A percentile compares a stretch with the other conserved stretches of the same genome.
These are phyloP conservation scores for Erinaceus europaeus DNA, from an alignment of 2,113 vertebrate species.

Conservation along the genomic window DNA sequence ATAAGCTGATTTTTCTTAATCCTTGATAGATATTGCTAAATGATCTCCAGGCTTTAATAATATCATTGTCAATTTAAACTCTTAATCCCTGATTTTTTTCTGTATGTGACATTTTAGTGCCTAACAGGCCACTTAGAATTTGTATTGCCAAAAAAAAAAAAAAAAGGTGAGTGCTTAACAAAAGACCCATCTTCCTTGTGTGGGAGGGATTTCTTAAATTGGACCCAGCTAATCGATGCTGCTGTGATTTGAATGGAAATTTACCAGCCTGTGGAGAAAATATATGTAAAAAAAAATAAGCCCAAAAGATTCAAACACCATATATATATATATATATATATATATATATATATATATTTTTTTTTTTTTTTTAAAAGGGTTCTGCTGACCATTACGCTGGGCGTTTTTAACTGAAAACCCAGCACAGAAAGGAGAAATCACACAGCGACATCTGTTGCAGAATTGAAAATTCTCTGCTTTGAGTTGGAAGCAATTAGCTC, in stretches of 20 bases:
- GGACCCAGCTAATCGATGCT: not conserved
- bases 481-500: constrained; percentile 41
- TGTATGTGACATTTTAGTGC: not conserved
- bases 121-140: not conserved
- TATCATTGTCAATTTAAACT: not conserved
- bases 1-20: not conserved
- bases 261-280: not conserved
- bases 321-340: too few relatives aligned
- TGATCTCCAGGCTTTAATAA: constrained; percentile 11
- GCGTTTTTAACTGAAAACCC: constrained; percentile 48
- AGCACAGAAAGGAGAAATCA: constrained; percentile 53
- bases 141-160: too few relatives aligned
- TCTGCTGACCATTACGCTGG: constrained; percentile 45
- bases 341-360: too few relatives aligned
- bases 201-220: not conserved
- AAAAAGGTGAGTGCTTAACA: constrained; percentile 9
- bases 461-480: constrained; percentile 30
- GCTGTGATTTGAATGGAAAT: not conserved
- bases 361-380: constrained; percentile 25
- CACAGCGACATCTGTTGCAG: constrained; percentile 61
- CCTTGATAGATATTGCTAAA: not conserved
- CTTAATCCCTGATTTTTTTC: constrained; percentile 39
- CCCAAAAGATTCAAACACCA: constrained; percentile 23
- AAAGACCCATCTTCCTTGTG: not conserved
- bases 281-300: constrained; percentile 48